A percentile compares a stretch with the other conserved stretches of the same genome.
These are phyloP conservation scores for Drosophila asahinai DNA, from an alignment of 1,140 invertebrate genomes.

Conservation along the genomic window DNA sequence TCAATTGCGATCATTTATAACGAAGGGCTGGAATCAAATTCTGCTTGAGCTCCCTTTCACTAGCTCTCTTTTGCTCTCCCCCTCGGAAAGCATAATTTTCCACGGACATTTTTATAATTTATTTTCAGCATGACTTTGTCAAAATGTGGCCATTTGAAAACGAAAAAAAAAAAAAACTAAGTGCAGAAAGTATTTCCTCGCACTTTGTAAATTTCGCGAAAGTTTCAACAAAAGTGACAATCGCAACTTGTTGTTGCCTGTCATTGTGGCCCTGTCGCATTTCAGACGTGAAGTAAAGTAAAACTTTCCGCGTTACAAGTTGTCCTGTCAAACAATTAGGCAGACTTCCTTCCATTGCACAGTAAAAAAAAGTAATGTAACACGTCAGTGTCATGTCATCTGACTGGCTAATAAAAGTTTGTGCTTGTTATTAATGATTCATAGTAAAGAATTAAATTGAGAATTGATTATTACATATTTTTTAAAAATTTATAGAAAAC, in stretches of 20 bases:
- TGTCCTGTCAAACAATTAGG: conserved; percentile 70
- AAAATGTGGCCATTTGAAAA: conserved; percentile 33
- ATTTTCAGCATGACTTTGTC: conserved; percentile 63
- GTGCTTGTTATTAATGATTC: neutral
- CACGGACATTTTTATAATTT: conserved; percentile 56
- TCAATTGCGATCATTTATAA: conserved; percentile 72
- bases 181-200: conserved; percentile 24
- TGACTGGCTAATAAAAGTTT: neutral
- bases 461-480: neutral
- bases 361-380: neutral
- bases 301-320: conserved; percentile 56
- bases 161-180: conserved; percentile 5
- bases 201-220: conserved; percentile 39
- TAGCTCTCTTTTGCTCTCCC: neutral
- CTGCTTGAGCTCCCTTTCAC: neutral
- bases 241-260: conserved; percentile 62
- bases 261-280: conserved; percentile 43
- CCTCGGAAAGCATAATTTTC: conserved; percentile 42
- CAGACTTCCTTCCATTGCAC: conserved; percentile 22
- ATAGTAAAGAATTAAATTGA: too few relatives aligned
- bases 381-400: neutral
- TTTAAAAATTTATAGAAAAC: neutral
- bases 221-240: conserved; percentile 60
- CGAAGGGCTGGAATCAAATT: conserved; percentile 18
- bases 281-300: conserved; percentile 52